Percentiles rank a stretch among this genome's conserved stretches.
Evolutionary conservation across 1,140 invertebrate genomes (phyloP).

Genomic region (Magallana gigas): DNA sequence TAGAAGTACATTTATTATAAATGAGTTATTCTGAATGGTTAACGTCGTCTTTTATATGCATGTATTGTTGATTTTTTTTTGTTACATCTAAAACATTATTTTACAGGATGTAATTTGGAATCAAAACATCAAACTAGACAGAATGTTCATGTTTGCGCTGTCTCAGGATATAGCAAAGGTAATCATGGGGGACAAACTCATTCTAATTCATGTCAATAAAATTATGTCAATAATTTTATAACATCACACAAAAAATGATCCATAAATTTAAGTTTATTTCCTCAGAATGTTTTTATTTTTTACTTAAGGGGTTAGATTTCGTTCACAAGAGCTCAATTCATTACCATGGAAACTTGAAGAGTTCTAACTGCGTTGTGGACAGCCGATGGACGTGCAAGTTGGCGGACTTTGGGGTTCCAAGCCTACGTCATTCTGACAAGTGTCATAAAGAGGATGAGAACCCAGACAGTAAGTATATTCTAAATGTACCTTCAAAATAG

Average conservation of each 20-base stretch:
- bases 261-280: too few relatives aligned
- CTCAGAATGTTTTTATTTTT: slow-evolving; percentile 35
- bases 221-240: too few relatives aligned
- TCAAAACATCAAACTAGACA: slow-evolving; percentile 94
- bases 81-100: slow-evolving; percentile 77
- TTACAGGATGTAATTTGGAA: slow-evolving; percentile 96
- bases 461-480: slow-evolving; percentile 59
- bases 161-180: slow-evolving; percentile 95
- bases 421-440: slow-evolving; percentile 62
- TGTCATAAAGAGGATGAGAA: slow-evolving; percentile 61
- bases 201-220: too few relatives aligned
- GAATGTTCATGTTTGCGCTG: slow-evolving; percentile 94
- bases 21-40: neutral
- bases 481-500: too few relatives aligned
- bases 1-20: neutral
- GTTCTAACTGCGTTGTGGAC: slow-evolving; percentile 94
- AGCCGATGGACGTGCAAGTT: slow-evolving; percentile 96
- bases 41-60: neutral
- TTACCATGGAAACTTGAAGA: slow-evolving; percentile 97
- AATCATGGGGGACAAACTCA: slow-evolving; percentile 27
- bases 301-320: slow-evolving; percentile 92
- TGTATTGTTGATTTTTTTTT: neutral
- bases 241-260: too few relatives aligned
- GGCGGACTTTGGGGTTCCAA: slow-evolving; percentile 94
- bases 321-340: slow-evolving; percentile 90